Base-by-base conservation (phyloP, 2,888 invertebrate species). In the Eilema griseolum region DNA sequence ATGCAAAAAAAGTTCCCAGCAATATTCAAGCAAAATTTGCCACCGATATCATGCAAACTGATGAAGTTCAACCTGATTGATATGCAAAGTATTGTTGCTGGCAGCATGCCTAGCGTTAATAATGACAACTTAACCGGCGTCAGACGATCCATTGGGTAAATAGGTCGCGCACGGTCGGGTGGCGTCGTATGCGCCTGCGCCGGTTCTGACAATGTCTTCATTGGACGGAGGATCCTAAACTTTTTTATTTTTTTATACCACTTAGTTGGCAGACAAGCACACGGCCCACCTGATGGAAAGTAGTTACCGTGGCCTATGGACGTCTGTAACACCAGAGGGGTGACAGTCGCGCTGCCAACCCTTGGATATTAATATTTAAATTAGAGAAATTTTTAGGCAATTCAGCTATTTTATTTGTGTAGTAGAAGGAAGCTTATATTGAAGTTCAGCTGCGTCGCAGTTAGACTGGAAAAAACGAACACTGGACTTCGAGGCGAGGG, bases 191-290 rank as follows among this genome's bases (percentile, higher is more conserved):
- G 83, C 77, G 84, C 83, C 75, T 33, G 83, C 77, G 85, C 76
- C 69, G 78, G 84, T 85, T 85, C 24, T 86, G 88, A 88, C 89
- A 87, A 92, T 81, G 85, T 89, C 92, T 93, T 79, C 90, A 93
- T 92, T 77, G 37, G 62, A 60, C 78, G 69, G 70, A 46, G 89
- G 41, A 81, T 85, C 82, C 85, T n/a, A n/a, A n/a, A n/a, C n/a
- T n/a, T n/a, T n/a, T n/a, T n/a, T n/a, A n/a, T n/a, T n/a, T n/a
- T n/a, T n/a, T n/a, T n/a, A n/a, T n/a, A n/a, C n/a, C n/a, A n/a
- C n/a, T n/a, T n/a, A n/a, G n/a, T n/a, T n/a, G n/a, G n/a, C n/a
- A n/a, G n/a, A n/a, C n/a, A n/a, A n/a, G n/a, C n/a, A n/a, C n/a
- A n/a, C n/a, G n/a, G n/a, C n/a, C n/a, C n/a, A n/a, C n/a, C n/a